Base-by-base conservation (phyloP, 2,888 invertebrate species). In the Chaitophorus viminalis region DNA sequence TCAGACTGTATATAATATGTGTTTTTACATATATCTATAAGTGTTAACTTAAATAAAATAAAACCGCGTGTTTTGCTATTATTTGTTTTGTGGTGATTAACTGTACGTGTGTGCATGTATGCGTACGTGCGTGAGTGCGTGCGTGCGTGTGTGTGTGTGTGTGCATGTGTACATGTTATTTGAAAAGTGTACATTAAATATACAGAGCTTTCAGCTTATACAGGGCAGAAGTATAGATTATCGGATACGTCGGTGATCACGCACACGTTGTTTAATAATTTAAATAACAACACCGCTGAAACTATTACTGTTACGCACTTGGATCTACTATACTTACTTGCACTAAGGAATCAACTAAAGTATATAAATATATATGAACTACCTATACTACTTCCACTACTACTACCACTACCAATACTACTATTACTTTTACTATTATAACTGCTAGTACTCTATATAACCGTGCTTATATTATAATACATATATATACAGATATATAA, bases 191-290 rank as follows among this genome's bases (percentile, higher is more conserved):
- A 36, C 6, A 36, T 36, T 36, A 46, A 46, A 60, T 25, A 25
- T 6, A 6, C 25, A 60, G n/a, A n/a, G n/a, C n/a, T n/a, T n/a
- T n/a, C n/a, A n/a, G n/a, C n/a, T n/a, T n/a, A n/a, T n/a, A n/a
- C n/a, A n/a, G n/a, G n/a, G n/a, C n/a, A n/a, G n/a, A n/a, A n/a
- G 21, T 60, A 60, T 60, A 60, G 60, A 29, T 68, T 68, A 68
- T 68, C 25, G 68, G 8, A 68, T 68, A 68, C n/a, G 11, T 11
- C 68, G 68, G 68, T 8, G 11, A n/a, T 18, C 77, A 31, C 31
- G 52, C 9, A 25, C 60, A 60, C 60, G 18, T 6, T 60, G 78
- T 78, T 78, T 33, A n/a, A 54, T 78, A 25, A 78, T 78, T 78
- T 60, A 78, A 78, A 77, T 78, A 78, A 54, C 25, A 54, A 54